phyloP scores from a whole-genome alignment of 2,797 vertebrate species.

The Halcyon chelicuti region DNA sequence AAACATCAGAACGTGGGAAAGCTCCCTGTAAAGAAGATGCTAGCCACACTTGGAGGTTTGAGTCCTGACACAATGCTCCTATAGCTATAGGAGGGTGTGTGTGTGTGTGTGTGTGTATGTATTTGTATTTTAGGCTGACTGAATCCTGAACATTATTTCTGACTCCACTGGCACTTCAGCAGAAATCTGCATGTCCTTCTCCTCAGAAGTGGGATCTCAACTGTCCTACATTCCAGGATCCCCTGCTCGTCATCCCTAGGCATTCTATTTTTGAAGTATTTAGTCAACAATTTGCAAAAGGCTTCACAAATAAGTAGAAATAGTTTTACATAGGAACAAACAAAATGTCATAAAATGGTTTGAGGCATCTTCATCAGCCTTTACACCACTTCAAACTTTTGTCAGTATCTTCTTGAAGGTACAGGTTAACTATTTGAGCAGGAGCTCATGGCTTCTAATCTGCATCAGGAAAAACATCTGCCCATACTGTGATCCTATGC shows the following conservation, averaged over 20 bases:
- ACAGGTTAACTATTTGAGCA: not conserved
- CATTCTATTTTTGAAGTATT: not conserved
- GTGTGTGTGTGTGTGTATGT: not conserved
- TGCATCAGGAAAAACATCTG: not conserved
- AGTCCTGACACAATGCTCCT: not conserved
- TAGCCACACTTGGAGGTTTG: not conserved
- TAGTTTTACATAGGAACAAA: not conserved
- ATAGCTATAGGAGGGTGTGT: not conserved
- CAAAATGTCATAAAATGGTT: not conserved
- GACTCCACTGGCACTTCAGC: not conserved
- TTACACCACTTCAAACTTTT: not conserved
- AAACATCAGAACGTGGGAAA: not conserved
- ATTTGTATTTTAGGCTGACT: not conserved
- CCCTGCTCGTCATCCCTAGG: not conserved
- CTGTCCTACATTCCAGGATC: not conserved
- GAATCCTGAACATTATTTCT: not conserved
- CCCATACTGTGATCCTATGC: accelerated
- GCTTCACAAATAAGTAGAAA: not conserved
- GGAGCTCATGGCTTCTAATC: not conserved
- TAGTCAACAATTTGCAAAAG: not conserved
- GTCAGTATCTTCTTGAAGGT: not conserved
- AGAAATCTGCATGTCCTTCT: not conserved
- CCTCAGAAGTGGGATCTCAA: not conserved
- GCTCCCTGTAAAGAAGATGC: not conserved
- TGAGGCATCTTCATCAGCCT: accelerated